Conservation (phyloP, 64 coral and sea anemone species). For the Montipora capricornis region DNA sequence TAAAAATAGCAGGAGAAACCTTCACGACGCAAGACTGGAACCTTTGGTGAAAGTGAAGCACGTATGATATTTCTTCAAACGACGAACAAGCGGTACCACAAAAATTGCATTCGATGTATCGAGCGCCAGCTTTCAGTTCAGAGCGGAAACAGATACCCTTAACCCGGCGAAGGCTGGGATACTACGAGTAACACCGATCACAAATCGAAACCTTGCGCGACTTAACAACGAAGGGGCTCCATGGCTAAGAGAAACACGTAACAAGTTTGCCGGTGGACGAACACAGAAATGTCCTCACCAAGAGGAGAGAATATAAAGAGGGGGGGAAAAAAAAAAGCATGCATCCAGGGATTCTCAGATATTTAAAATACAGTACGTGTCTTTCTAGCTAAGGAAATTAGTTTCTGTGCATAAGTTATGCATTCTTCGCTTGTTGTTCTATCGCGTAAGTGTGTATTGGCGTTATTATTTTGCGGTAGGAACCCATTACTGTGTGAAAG, state of each 20-base stretch:
- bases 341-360: no score
- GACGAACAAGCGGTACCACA: constrained; percentile 10
- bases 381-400: background rate
- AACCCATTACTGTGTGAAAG: background rate
- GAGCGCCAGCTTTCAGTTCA: no score
- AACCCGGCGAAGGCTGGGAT: background rate
- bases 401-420: constrained; percentile 15
- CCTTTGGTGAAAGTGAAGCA: constrained; percentile 57
- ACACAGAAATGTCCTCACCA: background rate
- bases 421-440: background rate
- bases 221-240: background rate
- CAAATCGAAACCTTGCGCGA: no score
- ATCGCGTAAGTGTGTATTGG: background rate
- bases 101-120: background rate
- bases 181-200: background rate
- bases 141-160: background rate
- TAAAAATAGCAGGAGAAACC: constrained; percentile 25
- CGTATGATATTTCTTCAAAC: constrained; percentile 19
- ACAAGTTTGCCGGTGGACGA: background rate
- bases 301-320: background rate
- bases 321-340: no score
- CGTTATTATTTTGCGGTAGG: background rate
- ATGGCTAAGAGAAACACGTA: no score
- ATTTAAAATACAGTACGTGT: no score
- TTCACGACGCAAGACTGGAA: constrained; percentile 62